A percentile compares a stretch with the other conserved stretches of the same genome.
Conservation (phyloP, 2,113 vertebrate species). For the Otolemur garnettii region DNA sequence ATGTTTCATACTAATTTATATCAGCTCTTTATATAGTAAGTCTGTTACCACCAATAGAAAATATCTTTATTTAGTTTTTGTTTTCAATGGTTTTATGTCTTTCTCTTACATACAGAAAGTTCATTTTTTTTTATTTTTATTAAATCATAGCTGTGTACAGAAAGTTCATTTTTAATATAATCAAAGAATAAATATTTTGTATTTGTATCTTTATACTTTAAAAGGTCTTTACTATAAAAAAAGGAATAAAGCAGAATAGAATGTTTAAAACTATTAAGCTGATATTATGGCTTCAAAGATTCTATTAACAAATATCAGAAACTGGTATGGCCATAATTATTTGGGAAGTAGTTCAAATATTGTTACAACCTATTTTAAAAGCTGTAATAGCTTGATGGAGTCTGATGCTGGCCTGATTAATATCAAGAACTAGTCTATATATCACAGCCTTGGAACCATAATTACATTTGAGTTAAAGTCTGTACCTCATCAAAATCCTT, state of each 20-base stretch:
- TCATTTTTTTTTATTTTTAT: no score
- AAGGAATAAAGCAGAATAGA: neutral
- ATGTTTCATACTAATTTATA: neutral
- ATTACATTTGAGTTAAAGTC: neutral
- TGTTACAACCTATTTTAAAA: constrained; percentile 35
- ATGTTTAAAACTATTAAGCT: neutral
- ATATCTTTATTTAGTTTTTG: neutral
- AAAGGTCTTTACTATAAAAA: neutral
- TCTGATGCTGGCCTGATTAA: constrained; percentile 25
- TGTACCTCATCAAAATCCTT: neutral
- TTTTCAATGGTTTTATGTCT: neutral
- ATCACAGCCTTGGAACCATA: neutral
- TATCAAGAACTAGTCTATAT: neutral
- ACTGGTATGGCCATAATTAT: neutral
- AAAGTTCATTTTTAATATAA: neutral
- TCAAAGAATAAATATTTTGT: neutral
- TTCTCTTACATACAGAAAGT: neutral
- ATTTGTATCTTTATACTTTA: neutral
- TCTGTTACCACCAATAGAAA: neutral
- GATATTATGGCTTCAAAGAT: neutral
- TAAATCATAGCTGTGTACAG: no score
- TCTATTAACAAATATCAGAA: neutral
- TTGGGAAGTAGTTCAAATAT: constrained; percentile 15
- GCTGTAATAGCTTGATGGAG: neutral
- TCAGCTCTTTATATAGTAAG: neutral